These are phyloP conservation scores for Nothobranchius kuhntae DNA, from an alignment of 2,113 vertebrate genomes.

Conservation along the genomic window DNA sequence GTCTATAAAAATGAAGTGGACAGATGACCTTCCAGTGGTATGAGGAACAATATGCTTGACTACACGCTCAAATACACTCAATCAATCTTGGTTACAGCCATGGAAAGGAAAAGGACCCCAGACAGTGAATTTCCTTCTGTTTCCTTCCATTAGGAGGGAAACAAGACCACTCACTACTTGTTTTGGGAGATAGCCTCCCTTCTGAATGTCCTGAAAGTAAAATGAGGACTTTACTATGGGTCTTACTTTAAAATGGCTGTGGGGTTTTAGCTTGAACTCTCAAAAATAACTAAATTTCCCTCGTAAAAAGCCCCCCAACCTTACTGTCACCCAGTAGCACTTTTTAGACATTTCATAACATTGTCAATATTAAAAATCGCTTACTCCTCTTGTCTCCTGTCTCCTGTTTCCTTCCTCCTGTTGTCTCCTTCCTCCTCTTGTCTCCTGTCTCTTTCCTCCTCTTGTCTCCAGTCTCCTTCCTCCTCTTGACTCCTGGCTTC, in stretches of 20 bases:
- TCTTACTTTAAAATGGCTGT: conserved; percentile 1
- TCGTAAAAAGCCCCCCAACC: too few relatives aligned
- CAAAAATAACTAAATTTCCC: too few relatives aligned
- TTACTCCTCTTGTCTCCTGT: too few relatives aligned
- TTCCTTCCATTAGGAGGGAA: conserved; percentile 40
- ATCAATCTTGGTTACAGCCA: conserved; percentile 50
- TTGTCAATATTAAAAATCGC: too few relatives aligned
- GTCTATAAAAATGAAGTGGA: conserved; percentile 35
- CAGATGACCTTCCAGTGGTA: conserved; percentile 52
- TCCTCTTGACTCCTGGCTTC: too few relatives aligned
- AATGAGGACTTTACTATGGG: conserved; percentile 28
- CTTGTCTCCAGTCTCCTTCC: too few relatives aligned
- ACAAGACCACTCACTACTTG: conserved; percentile 22
- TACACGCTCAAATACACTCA: conserved; percentile 13
- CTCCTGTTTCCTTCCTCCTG: too few relatives aligned
- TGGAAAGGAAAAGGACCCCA: conserved; percentile 24
- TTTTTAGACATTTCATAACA: too few relatives aligned
- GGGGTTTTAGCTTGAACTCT: too few relatives aligned
- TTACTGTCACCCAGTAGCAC: too few relatives aligned
- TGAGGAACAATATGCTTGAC: conserved; percentile 24
- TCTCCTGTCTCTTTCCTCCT: too few relatives aligned
- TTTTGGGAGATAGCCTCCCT: conserved; percentile 9
- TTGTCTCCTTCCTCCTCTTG: too few relatives aligned
- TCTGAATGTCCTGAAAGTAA: conserved; percentile 7
- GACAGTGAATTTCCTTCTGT: conserved; percentile 32